Conservation (phyloP, 2,888 invertebrate species). For the Tetranychus truncatus region DNA sequence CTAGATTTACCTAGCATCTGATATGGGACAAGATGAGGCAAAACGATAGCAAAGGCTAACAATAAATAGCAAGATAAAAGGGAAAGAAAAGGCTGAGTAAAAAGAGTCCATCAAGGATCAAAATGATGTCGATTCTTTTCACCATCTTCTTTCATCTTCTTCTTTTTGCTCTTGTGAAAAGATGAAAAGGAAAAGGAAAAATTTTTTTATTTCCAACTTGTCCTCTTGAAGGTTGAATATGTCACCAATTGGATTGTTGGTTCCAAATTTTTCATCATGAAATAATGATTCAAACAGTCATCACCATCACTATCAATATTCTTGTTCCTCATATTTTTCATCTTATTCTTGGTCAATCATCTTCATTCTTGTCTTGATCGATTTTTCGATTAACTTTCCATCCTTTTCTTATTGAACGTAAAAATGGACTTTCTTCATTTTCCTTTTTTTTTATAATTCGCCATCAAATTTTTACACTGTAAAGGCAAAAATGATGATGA, state of each 20-base stretch:
- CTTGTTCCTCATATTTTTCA: background rate
- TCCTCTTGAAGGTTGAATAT: background rate
- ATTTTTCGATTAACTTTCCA: background rate
- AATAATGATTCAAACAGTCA: background rate
- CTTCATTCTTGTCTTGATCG: background rate
- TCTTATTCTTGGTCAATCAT: background rate
- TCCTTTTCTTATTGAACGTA: background rate
- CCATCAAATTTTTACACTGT: background rate
- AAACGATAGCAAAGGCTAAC: background rate
- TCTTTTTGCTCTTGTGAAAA: background rate
- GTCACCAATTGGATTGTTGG: background rate
- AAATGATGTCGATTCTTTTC: background rate
- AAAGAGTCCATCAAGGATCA: background rate
- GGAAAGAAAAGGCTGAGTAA: background rate
- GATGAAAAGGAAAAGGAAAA: too few relatives aligned
- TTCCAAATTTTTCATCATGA: background rate
- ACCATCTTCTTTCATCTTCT: background rate
- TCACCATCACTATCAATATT: slow-evolving; percentile 6
- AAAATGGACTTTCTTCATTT: background rate
- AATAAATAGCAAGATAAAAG: background rate
- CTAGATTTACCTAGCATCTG: background rate
- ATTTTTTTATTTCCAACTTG: background rate
- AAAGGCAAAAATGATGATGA: background rate
- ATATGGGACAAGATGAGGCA: background rate
- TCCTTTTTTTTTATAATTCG: background rate